Evolutionary conservation across 2,797 vertebrate species (phyloP).

Genomic region (Crax fasciolata): DNA sequence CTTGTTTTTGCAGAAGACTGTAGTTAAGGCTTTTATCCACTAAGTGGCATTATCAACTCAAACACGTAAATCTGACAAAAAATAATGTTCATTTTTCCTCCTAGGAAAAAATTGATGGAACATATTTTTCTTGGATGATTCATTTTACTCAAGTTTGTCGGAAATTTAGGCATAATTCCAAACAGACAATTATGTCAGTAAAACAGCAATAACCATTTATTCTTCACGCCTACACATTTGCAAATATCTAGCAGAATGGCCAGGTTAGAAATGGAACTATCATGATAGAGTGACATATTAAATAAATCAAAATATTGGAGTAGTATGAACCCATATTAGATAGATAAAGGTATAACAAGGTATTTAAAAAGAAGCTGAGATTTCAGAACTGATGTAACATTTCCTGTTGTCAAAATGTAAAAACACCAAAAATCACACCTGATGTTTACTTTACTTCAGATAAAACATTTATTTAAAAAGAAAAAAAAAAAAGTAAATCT

Average conservation of each 20-base stretch:
- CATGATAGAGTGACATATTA: neutral
- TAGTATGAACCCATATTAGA: neutral
- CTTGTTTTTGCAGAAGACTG: conserved; percentile 23
- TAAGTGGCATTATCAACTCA: conserved; percentile 74
- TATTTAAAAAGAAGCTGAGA: neutral
- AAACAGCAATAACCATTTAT: neutral
- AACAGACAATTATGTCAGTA: neutral
- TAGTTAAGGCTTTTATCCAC: conserved; percentile 70
- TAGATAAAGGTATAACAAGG: neutral
- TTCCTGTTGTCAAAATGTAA: neutral
- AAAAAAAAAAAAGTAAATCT: neutral
- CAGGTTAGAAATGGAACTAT: neutral
- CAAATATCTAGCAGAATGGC: neutral
- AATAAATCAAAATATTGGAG: neutral
- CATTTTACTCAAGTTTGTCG: neutral
- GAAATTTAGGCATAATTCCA: neutral
- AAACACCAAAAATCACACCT: neutral
- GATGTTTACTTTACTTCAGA: neutral
- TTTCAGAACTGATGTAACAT: neutral
- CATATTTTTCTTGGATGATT: neutral
- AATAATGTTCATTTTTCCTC: neutral
- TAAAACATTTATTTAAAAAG: neutral
- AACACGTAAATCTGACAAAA: conserved; percentile 12
- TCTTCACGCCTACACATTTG: neutral
- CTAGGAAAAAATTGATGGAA: neutral